Conservation (phyloP, 2,888 invertebrate species). For the Liodrosophila aerea region DNA sequence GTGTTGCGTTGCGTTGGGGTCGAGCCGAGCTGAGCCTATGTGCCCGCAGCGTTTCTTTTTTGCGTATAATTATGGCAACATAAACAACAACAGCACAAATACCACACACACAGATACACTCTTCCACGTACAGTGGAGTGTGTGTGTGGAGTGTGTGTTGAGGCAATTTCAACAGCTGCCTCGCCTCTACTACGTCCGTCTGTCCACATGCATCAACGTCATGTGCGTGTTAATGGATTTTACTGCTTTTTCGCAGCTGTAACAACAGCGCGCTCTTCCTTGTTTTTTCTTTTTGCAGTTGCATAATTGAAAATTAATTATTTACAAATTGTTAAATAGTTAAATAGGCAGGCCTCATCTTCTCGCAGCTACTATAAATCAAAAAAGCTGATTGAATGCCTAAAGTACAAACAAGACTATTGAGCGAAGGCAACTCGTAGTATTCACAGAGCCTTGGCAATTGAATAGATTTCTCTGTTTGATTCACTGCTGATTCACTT, state of each 20-base stretch:
- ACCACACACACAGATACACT: constrained; percentile 3
- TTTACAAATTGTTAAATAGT: constrained; percentile 74
- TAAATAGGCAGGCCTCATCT: constrained; percentile 46
- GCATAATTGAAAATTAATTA: constrained; percentile 76
- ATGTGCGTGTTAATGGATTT: constrained; percentile 65
- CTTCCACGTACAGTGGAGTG: too few species aligned
- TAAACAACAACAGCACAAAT: constrained; percentile 45
- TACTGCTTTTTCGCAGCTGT: constrained; percentile 12
- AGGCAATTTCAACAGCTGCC: constrained; percentile 41
- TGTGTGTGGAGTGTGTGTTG: constrained; percentile 1
- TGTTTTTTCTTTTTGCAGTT: constrained; percentile 36
- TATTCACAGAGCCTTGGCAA: too few species aligned
- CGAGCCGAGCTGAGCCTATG: constrained; percentile 28
- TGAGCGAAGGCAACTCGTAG: too few species aligned
- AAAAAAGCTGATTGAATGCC: constrained; percentile 24
- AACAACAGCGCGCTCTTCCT: too few species aligned
- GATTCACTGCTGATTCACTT: constrained; percentile 38
- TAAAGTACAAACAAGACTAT: neutral
- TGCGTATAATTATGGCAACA: constrained; percentile 57
- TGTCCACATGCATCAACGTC: constrained; percentile 21
- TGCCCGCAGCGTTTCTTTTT: constrained; percentile 50
- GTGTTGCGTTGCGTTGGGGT: constrained; percentile 11
- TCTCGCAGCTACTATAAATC: constrained; percentile 40
- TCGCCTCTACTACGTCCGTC: neutral
- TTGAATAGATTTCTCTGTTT: constrained; percentile 36